A percentile compares a stretch with the other conserved stretches of the same genome.
These are phyloP conservation scores for Laothoe populi DNA, from an alignment of 2,888 invertebrate genomes.

Conservation along the genomic window DNA sequence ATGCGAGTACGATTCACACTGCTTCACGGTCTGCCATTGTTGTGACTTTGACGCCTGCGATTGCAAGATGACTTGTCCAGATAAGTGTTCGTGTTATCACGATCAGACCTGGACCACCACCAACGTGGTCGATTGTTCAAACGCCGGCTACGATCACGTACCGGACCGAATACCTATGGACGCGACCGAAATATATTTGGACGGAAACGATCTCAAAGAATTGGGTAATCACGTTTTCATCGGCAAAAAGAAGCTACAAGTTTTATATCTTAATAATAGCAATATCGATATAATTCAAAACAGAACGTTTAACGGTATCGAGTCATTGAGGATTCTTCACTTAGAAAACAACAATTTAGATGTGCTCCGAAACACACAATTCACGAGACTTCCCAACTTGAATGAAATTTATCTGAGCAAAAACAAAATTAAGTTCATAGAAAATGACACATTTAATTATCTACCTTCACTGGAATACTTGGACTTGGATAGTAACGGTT, in stretches of 20 bases:
- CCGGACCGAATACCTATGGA: conserved; percentile 94
- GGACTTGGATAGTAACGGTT: conserved; percentile 90
- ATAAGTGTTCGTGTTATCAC: conserved; percentile 94
- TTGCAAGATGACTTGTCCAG: conserved; percentile 95
- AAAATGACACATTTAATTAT: conserved; percentile 90
- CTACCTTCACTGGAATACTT: conserved; percentile 89
- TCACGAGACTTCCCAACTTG: conserved; percentile 89
- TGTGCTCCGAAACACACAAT: conserved; percentile 90
- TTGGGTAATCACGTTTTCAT: conserved; percentile 94
- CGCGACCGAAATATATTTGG: conserved; percentile 94
- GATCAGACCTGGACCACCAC: conserved; percentile 92
- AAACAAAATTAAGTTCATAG: conserved; percentile 89
- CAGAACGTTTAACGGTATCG: conserved; percentile 92
- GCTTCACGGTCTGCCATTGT: conserved; percentile 94
- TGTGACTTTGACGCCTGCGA: conserved; percentile 96
- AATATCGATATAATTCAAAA: conserved; percentile 91
- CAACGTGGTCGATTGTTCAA: conserved; percentile 93
- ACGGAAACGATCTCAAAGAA: conserved; percentile 91
- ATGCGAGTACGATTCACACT: conserved; percentile 92
- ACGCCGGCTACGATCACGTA: conserved; percentile 89
- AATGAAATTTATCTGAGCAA: conserved; percentile 91
- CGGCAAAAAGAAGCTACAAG: conserved; percentile 92
- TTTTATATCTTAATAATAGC: conserved; percentile 91
- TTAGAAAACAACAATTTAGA: conserved; percentile 91
- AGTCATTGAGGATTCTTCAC: conserved; percentile 89